These are phyloP conservation scores for Hippopotamyrus pictus DNA, from an alignment of 2,797 vertebrate species.

Conservation along the genomic window DNA sequence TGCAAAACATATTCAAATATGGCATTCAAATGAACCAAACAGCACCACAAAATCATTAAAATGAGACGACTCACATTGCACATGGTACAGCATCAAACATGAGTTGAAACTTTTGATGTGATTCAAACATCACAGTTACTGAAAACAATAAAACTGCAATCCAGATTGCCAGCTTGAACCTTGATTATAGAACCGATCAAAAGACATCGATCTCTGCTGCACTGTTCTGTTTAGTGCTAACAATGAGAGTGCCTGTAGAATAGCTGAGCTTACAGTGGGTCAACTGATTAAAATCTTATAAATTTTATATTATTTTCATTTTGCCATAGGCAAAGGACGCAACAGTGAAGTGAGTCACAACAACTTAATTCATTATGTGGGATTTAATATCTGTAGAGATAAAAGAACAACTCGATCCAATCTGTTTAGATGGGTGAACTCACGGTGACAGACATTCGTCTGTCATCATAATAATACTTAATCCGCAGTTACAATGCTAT, in stretches of 20 bases:
- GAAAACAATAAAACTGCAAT: background rate
- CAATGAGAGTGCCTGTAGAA: background rate
- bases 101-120: background rate
- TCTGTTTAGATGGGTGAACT: background rate
- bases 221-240: background rate
- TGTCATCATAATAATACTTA: background rate
- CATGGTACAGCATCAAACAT: background rate
- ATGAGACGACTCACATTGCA: background rate
- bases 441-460: background rate
- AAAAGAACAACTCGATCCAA: background rate
- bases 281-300: background rate
- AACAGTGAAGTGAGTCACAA: background rate
- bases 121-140: background rate
- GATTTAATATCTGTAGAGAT: background rate
- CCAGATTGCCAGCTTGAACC: background rate
- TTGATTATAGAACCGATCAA: background rate
- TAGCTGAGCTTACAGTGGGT: background rate
- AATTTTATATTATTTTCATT: background rate
- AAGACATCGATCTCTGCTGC: background rate
- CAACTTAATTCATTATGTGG: background rate
- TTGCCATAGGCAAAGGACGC: background rate
- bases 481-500: background rate
- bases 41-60: background rate
- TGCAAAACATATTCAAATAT: background rate
- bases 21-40: background rate